Evolutionary conservation across 2,888 invertebrate species (phyloP).

Genomic region (Steinernema scapterisci): DNA sequence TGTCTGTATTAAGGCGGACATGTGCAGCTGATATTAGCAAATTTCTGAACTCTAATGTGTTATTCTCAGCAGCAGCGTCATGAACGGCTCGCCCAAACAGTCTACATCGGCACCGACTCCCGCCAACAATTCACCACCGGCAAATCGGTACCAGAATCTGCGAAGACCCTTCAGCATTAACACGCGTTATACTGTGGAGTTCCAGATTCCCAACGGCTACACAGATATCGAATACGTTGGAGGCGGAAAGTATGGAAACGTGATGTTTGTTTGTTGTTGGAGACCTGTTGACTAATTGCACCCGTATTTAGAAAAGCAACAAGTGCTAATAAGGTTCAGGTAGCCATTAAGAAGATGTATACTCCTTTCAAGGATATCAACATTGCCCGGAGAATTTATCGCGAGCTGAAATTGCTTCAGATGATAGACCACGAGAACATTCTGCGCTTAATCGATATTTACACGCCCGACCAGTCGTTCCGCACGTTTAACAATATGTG

Average conservation of each 20-base stretch:
- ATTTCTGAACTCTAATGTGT: not conserved
- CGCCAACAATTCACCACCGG: not conserved
- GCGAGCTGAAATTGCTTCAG: constrained; percentile 90
- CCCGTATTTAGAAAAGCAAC: not conserved
- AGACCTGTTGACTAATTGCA: constrained; percentile 11
- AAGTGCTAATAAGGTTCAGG: constrained; percentile 34
- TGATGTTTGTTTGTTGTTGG: constrained; percentile 53
- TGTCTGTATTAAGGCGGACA: constrained; percentile 11
- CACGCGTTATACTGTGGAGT: constrained; percentile 52
- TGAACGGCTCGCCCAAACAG: not conserved
- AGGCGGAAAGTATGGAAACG: constrained; percentile 64
- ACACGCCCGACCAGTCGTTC: constrained; percentile 57
- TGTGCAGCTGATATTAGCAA: constrained; percentile 19
- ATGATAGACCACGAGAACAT: constrained; percentile 99
- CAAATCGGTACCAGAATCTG: not conserved
- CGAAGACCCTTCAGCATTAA: constrained; percentile 39
- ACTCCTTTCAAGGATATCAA: constrained; percentile 37
- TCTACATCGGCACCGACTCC: not conserved
- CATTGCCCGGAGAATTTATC: constrained; percentile 87
- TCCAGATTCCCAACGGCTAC: constrained; percentile 47
- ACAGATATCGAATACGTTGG: constrained; percentile 51
- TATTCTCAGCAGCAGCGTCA: constrained; percentile 13
- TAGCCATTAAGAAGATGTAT: constrained; percentile 64
- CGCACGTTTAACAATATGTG: constrained; percentile 58
- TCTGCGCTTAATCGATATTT: constrained; percentile 70